Evolutionary conservation across 2,797 vertebrate genomes (phyloP), one percentile per base, ranked within the genome.

Genomic region (Megalops cyprinoides): DNA sequence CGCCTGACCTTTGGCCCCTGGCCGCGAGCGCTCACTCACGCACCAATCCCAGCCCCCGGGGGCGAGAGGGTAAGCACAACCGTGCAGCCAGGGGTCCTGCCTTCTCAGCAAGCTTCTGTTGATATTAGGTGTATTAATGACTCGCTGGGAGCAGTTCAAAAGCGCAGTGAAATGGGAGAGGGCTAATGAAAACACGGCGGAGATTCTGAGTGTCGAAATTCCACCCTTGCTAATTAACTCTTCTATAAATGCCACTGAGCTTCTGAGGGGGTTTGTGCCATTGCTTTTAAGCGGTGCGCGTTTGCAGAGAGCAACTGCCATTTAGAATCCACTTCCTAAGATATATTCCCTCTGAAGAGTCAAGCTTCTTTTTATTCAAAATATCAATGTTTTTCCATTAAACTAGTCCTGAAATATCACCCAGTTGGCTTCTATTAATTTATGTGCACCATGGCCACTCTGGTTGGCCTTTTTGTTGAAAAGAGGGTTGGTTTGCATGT

Each of bases 121-220:
- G 34, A 42, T 62, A 5, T 42, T 77, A 74, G 55, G 49, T 74
- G 81, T 83, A 84, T 82, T 87, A 82, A 88, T 87, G 85, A 87
- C 80, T 81, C 53, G 0, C 14, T 1, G 14, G 76, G 85, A 77
- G 51, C 55, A 46, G 65, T 90, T 89, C 84, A 85, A 85, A 85
- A 84, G 28, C 46, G 39, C 44, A 77, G 48, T 65, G 56, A 79
- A 81, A 76, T 48, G 49, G 37, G 77, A 73, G 81, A 81, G 73
- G 15, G 56, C 37, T 60, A n/a, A 79, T 49, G 75, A 49, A 74
- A 81, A 78, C 39, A 49, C 39, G 44, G 48, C 48, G 46, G 1
- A 14, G 78, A 78, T 51, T 77, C 65, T 39, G 71, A 20, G 44
- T 49, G 73, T 28, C 42, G 37, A 58, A 74, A 74, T 80, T 80